Evolutionary conservation across 2,888 invertebrate genomes (phyloP), one percentile per base, ranked within the genome.

Genomic region (Craniophora ligustri): DNA sequence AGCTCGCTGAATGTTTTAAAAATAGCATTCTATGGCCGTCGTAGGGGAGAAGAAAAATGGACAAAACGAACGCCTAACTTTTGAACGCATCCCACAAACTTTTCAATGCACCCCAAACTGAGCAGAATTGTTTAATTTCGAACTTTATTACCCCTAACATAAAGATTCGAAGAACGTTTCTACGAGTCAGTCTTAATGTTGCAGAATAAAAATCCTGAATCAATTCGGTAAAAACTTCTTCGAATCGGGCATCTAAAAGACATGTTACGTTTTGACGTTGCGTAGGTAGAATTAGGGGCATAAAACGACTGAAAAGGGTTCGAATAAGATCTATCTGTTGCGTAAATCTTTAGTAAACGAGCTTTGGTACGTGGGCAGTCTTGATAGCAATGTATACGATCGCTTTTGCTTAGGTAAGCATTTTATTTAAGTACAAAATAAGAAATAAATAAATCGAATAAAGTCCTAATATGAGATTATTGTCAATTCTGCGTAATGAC

Each of bases 271-370:
- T 79, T 78, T 74, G 73, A 69, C 57, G 56, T 65, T 66, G 67
- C 60, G 62, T 58, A 54, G 62, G 74, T 69, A 73, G 81, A 85
- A 85, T 85, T 84, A 83, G 81, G 81, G 77, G 67, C 70, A 80
- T 82, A 81, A 82, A 82, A 76, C 75, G 78, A 50, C 76, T 78
- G 76, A 82, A 84, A 86, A 86, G 86, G 87, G 87, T 86, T 82
- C 75, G 59, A 69, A 71, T 70, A 75, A 69, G 75, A 78, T 78
- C 68, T 78, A 79, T 79, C 72, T 78, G 67, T 75, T 57, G 67
- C 72, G 72, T 72, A 72, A 72, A 72, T 72, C 72, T 72, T 64
- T 61, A 67, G 72, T 76, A 75, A 82, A 79, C 75, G 82, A 78
- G 70, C 50, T 63, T 64, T 61, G 48, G 75, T 78, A 76, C 75